Conservation (phyloP, 2,113 vertebrate genomes). For the Heliornis fulica region DNA sequence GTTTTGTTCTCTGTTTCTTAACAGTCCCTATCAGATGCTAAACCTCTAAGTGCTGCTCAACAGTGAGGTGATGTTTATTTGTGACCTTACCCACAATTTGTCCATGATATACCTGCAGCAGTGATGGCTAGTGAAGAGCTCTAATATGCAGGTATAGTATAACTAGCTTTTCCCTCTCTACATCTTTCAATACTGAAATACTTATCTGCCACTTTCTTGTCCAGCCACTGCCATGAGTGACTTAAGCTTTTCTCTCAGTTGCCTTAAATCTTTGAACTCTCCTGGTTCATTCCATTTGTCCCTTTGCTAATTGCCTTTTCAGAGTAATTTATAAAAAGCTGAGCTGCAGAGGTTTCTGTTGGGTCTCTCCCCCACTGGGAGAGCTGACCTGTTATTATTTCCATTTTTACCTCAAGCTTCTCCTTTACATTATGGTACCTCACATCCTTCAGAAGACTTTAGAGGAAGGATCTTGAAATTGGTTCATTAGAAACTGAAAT, state of each 20-base stretch:
- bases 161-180: background rate
- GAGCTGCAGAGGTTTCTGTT: background rate
- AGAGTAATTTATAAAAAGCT: background rate
- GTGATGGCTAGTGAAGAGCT: background rate
- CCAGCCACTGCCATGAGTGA: background rate
- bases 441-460: background rate
- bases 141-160: background rate
- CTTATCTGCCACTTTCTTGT: background rate
- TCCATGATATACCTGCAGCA: background rate
- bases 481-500: too few species aligned
- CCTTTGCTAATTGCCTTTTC: constrained; percentile 30
- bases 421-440: background rate
- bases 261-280: constrained; percentile 11
- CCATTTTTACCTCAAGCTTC: background rate
- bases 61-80: background rate
- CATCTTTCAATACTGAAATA: background rate
- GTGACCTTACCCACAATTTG: background rate
- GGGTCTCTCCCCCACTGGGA: background rate
- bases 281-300: background rate
- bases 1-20: background rate
- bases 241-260: background rate
- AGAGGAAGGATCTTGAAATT: background rate
- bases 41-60: background rate
- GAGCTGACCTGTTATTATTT: background rate
- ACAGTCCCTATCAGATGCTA: background rate